Percentiles rank a stretch among this genome's conserved stretches.
Conservation (phyloP, 1,140 invertebrate species). For the Euwallacea similis region DNA sequence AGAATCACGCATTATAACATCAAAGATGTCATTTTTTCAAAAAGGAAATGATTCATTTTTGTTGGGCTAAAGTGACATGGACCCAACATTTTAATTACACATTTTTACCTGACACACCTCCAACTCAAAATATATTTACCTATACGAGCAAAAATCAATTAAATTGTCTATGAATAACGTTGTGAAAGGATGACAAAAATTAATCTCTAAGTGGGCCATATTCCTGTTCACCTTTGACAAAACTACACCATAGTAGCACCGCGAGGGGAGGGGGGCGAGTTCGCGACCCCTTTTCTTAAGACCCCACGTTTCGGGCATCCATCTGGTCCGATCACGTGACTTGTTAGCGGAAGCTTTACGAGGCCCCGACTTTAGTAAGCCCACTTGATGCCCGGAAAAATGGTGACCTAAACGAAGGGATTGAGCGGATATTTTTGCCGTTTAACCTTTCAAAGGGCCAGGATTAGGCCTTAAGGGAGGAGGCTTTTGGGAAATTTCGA, state of each 20-base stretch:
- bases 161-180: background rate
- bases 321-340: conserved; percentile 31
- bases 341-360: conserved; percentile 30
- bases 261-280: background rate
- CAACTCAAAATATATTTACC: no score
- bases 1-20: no score
- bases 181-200: background rate
- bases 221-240: background rate
- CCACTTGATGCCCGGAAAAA: conserved; percentile 29
- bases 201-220: background rate
- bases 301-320: conserved; percentile 24
- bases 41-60: no score
- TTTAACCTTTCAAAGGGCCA: no score
- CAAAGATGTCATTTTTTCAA: no score
- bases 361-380: conserved; percentile 29
- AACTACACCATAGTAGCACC: background rate
- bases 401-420: conserved; percentile 10
- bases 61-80: no score
- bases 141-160: no score
- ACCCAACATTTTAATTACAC: no score
- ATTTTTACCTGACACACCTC: no score
- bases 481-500: no score
- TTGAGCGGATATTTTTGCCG: background rate
- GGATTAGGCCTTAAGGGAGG: no score
- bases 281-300: background rate